phyloP scores from a whole-genome alignment of 2,888 invertebrate genomes.

The Notodonta ziczac region DNA sequence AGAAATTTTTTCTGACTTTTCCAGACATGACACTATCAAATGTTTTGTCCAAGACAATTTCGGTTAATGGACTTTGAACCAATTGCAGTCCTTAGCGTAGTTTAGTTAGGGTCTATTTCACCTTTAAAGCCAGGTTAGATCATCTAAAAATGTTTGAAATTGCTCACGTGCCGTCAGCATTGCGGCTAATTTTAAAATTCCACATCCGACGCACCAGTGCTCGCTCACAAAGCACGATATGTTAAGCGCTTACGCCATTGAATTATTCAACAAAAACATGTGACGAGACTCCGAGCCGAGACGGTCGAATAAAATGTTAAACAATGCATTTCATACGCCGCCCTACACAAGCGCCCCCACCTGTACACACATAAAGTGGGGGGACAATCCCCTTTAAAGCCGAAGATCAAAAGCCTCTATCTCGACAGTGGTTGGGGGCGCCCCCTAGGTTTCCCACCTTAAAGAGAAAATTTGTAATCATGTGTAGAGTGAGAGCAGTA shows the following conservation, averaged over 20 bases:
- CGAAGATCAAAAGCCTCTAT: conserved; percentile 53
- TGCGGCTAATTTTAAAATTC: conserved; percentile 50
- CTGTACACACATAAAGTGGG: conserved; percentile 36
- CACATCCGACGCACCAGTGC: conserved; percentile 39
- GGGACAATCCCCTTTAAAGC: conserved; percentile 38
- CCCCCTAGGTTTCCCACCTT: conserved; percentile 19
- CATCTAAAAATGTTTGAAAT: not conserved
- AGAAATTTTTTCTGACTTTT: too few relatives aligned
- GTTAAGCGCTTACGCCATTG: conserved; percentile 58
- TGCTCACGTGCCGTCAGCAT: conserved; percentile 12
- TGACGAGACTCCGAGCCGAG: conserved; percentile 47
- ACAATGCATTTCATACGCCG: conserved; percentile 52
- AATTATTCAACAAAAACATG: conserved; percentile 62
- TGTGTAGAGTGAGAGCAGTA: not conserved
- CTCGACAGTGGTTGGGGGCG: conserved; percentile 30
- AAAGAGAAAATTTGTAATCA: conserved; percentile 22
- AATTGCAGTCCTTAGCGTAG: too few relatives aligned
- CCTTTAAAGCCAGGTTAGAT: not conserved
- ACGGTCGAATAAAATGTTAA: conserved; percentile 57
- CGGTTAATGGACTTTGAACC: too few relatives aligned
- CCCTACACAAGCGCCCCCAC: conserved; percentile 32
- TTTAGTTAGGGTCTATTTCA: too few relatives aligned
- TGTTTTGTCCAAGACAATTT: too few relatives aligned
- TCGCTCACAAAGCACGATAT: conserved; percentile 52
- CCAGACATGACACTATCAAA: too few relatives aligned